Evolutionary conservation across 2,113 vertebrate species (phyloP), one percentile per base, ranked within the genome.

Genomic region (Panthera uncia): DNA sequence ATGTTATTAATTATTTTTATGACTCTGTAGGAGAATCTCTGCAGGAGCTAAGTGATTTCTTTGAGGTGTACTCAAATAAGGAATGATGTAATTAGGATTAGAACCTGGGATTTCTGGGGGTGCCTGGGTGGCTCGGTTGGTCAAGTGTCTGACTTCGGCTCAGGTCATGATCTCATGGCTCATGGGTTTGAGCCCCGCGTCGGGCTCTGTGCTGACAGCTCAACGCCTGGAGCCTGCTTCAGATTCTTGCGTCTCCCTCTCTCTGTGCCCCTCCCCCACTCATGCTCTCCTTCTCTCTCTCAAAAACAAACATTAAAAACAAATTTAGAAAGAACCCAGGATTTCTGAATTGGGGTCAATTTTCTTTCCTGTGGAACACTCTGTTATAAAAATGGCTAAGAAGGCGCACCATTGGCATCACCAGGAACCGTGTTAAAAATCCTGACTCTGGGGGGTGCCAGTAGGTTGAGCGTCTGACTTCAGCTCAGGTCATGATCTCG

Each of bases 21-120:
- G 38, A 95, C 45, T 91, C 45, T 50, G 6, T 16, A 66, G 80
- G 87, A 93, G 82, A 91, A 71, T 82, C 57, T 41, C 13, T 16
- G 7, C 16, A 45, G 13, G 74, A 82, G 88, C 57, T n/a, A 41
- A 57, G 36, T 8, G 87, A 91, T 45, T 79, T 85, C 38, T 41
- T 23, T 33, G 57, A 57, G 68, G n/a, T 74, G 80, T 52, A 84
- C 18, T 89, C 48, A 71, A 57, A 50, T 50, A 65, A 88, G 21
- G 16, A 87, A 80, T 36, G 66, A 41, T 25, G 52, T 11, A 33
- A 65, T 1, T 19, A 27, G 38, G 55, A 74, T 61, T n/a, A 29
- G 55, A 80, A 83, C 36, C n/a, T 1, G 6, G 63, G 63, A 21
- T 31, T 92, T 82, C 66, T 52, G 69, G 19, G 52, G 52, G 57